Conservation (phyloP, 2,888 invertebrate genomes). For the Nomada lathburiana region DNA sequence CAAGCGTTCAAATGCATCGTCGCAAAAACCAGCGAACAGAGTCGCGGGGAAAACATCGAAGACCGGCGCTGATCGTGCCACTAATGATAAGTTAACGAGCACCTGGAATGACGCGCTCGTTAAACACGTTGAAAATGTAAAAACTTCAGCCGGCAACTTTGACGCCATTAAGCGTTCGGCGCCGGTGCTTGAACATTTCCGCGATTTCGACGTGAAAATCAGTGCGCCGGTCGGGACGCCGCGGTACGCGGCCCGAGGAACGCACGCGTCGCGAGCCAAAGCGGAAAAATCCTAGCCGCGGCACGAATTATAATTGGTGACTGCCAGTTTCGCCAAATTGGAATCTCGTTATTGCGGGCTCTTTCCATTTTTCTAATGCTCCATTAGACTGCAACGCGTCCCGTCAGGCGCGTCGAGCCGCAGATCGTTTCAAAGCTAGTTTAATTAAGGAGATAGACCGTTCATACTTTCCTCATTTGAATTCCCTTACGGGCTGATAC, state of each 20-base stretch:
- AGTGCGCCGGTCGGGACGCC: background rate
- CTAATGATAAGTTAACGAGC: constrained; percentile 73
- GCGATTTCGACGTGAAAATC: constrained; percentile 41
- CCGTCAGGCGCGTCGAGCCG: constrained; percentile 1
- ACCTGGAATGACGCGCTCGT: constrained; percentile 62
- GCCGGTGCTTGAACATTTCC: constrained; percentile 36
- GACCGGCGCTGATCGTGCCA: constrained; percentile 57
- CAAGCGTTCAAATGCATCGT: constrained; percentile 25
- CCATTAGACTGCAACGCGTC: background rate
- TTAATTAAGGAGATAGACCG: background rate
- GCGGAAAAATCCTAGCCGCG: constrained; percentile 25
- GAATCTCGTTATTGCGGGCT: background rate
- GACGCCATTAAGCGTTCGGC: constrained; percentile 44
- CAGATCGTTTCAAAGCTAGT: background rate
- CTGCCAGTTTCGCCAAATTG: constrained; percentile 28
- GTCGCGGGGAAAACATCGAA: constrained; percentile 42
- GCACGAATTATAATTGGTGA: constrained; percentile 46
- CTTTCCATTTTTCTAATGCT: background rate
- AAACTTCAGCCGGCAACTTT: constrained; percentile 46
- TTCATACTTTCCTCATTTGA: background rate
- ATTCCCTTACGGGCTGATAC: background rate
- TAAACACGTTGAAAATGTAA: constrained; percentile 63
- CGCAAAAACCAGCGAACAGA: constrained; percentile 45
- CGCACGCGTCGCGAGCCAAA: constrained; percentile 30
- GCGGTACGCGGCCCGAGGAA: too few species aligned